Evolutionary conservation across 2,113 vertebrate genomes (phyloP).

Genomic region (Delphinus delphis): DNA sequence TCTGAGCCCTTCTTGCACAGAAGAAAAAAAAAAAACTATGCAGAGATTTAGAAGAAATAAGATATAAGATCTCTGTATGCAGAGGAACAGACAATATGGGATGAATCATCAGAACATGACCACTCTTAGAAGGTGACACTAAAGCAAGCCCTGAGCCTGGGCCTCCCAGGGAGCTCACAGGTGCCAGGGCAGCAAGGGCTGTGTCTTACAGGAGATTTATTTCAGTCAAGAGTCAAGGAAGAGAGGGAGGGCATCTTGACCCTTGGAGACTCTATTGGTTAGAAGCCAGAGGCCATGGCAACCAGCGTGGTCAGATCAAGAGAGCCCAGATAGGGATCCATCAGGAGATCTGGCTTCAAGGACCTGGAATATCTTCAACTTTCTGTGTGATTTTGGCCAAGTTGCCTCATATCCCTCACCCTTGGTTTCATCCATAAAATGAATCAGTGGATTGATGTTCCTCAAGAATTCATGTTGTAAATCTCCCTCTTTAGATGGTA

Average conservation of each 20-base stretch:
- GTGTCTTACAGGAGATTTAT: background rate
- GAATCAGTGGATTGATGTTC: background rate
- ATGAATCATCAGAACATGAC: background rate
- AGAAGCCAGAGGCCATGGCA: background rate
- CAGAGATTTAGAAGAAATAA: background rate
- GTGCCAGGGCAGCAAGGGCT: background rate
- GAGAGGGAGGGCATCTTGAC: background rate
- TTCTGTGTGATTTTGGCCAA: background rate
- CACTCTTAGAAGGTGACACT: background rate
- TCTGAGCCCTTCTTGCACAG: background rate
- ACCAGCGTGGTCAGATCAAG: background rate
- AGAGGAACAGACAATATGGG: background rate
- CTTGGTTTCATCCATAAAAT: background rate
- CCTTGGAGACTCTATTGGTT: background rate
- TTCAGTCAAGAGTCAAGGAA: background rate
- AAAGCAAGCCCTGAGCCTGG: background rate
- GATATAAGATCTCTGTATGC: background rate
- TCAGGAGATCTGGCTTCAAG: background rate
- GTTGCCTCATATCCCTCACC: background rate
- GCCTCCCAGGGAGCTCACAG: background rate
- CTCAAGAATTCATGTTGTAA: accelerated
- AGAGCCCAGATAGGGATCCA: background rate
- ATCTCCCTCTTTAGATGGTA: background rate
- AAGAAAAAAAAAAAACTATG: background rate
- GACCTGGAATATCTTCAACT: background rate